phyloP scores from a whole-genome alignment of 2,888 invertebrate species.

The Athalia circularis region DNA sequence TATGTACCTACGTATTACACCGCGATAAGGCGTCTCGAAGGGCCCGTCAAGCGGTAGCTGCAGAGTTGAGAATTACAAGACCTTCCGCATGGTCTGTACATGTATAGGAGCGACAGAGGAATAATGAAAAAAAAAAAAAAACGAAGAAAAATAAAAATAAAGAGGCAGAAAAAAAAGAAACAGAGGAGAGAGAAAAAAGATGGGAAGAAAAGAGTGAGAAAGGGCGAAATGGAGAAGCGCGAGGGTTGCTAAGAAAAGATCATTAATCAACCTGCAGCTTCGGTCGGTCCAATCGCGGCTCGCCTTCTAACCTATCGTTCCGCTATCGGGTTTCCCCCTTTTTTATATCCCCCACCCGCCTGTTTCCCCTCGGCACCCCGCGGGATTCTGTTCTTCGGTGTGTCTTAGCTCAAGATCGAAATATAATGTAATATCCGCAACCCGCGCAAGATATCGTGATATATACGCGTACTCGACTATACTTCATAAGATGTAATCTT shows the following conservation, averaged over 20 bases:
- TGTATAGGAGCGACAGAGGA: too few species aligned
- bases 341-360: slow-evolving; percentile 52
- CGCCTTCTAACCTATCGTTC: slow-evolving; percentile 53
- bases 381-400: slow-evolving; percentile 48
- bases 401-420: slow-evolving; percentile 56
- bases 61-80: too few species aligned
- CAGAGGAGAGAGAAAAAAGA: slow-evolving; percentile 48
- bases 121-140: slow-evolving; percentile 7
- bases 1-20: too few species aligned
- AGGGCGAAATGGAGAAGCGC: slow-evolving; percentile 45
- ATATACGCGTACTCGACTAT: neutral
- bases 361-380: neutral
- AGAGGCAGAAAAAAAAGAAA: slow-evolving; percentile 27
- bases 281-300: slow-evolving; percentile 55
- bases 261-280: slow-evolving; percentile 59
- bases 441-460: neutral
- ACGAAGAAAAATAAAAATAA: neutral
- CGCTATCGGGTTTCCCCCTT: slow-evolving; percentile 53
- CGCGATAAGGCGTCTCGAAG: too few species aligned
- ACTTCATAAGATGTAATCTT: too few species aligned
- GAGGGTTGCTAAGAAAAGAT: slow-evolving; percentile 51
- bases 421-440: slow-evolving; percentile 36
- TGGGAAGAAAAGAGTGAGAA: slow-evolving; percentile 48
- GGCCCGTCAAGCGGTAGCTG: too few species aligned
- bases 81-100: too few species aligned